These are phyloP conservation scores for Oophaga sylvatica DNA, from an alignment of 2,797 vertebrate species.

Conservation along the genomic window DNA sequence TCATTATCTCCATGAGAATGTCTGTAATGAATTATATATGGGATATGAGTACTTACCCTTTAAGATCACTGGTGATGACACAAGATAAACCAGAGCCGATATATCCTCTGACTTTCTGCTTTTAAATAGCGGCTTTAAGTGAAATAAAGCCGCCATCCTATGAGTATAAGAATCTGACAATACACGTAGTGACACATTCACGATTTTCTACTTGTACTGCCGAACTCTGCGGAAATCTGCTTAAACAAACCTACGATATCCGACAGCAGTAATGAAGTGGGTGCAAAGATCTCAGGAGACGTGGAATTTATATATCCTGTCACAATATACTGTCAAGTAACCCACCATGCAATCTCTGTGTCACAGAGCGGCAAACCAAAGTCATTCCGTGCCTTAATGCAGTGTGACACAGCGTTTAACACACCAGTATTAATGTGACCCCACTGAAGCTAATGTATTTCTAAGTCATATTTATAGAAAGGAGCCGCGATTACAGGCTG, in stretches of 20 bases:
- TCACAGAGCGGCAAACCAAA: constrained; percentile 4
- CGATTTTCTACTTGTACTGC: not conserved
- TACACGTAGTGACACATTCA: not conserved
- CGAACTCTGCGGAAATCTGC: not conserved
- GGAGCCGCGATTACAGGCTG: not conserved
- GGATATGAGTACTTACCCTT: not conserved
- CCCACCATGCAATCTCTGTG: constrained; percentile 15
- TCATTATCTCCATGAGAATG: not conserved
- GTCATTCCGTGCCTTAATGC: not conserved
- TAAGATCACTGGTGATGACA: not conserved
- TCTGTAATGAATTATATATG: constrained; percentile 25
- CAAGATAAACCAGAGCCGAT: constrained; percentile 1
- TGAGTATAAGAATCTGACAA: not conserved
- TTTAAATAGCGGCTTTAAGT: not conserved
- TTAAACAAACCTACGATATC: not conserved
- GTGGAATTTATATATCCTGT: constrained; percentile 42
- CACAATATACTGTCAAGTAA: constrained; percentile 56
- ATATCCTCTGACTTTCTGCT: not conserved
- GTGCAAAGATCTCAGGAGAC: constrained; percentile 31
- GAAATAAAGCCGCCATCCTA: not conserved
- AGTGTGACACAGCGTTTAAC: constrained; percentile 12
- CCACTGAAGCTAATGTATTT: constrained; percentile 5
- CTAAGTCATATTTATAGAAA: not conserved
- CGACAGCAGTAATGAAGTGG: constrained; percentile 29
- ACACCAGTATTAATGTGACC: constrained; percentile 4